phyloP scores from a whole-genome alignment of 2,113 vertebrate species.

The Cephalophus harveyi region DNA sequence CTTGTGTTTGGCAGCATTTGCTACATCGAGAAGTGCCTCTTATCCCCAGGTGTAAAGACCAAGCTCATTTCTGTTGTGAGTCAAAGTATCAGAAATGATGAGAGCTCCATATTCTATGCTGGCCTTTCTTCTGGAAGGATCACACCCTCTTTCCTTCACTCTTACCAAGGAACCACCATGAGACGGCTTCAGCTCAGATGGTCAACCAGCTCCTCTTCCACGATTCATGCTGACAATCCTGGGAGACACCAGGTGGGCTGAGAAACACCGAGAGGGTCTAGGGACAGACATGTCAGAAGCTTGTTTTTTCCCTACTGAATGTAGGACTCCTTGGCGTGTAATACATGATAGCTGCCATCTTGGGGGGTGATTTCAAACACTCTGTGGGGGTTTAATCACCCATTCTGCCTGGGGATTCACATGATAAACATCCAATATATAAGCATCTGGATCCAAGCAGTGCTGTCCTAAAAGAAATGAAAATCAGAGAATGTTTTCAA shows the following conservation, averaged over 20 bases:
- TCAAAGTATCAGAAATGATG: not conserved
- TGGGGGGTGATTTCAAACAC: slow-evolving; percentile 46
- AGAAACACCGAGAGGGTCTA: not conserved
- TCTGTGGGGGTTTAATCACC: slow-evolving; percentile 90
- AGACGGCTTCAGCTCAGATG: slow-evolving; percentile 6
- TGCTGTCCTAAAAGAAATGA: slow-evolving; percentile 87
- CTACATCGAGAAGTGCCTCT: not conserved
- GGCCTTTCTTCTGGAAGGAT: slow-evolving; percentile 32
- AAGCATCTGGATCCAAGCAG: slow-evolving; percentile 90
- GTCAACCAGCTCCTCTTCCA: not conserved
- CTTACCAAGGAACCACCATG: slow-evolving; percentile 26
- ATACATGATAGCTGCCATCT: not conserved
- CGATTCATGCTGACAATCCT: not conserved
- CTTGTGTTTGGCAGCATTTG: slow-evolving; percentile 19
- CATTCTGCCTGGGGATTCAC: slow-evolving; percentile 94
- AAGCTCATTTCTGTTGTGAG: not conserved
- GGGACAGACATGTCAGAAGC: not conserved
- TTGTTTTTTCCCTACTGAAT: not conserved
- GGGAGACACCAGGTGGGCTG: not conserved
- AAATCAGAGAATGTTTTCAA: not conserved
- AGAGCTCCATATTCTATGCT: not conserved
- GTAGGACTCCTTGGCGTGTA: slow-evolving; percentile 20
- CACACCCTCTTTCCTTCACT: slow-evolving; percentile 8
- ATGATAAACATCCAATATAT: slow-evolving; percentile 90
- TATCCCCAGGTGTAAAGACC: not conserved